phyloP scores from a whole-genome alignment of 2,888 invertebrate genomes.

The Mesoligia furuncula region DNA sequence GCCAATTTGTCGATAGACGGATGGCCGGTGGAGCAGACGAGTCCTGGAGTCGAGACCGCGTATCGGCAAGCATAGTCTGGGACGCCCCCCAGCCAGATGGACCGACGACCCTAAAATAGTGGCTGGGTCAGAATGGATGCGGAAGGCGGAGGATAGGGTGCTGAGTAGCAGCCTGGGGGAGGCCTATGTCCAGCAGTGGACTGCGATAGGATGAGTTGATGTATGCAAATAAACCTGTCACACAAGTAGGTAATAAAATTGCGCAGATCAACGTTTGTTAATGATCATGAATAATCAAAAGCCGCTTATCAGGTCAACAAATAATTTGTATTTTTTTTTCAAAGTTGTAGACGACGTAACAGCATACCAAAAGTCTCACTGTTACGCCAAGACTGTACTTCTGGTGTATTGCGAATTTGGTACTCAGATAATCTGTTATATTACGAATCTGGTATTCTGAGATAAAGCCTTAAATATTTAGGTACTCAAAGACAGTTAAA shows the following conservation, averaged over 20 bases:
- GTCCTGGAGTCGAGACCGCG: no score
- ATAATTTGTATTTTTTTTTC: background rate
- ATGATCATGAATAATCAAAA: background rate
- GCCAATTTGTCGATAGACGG: no score
- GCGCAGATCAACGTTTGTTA: background rate
- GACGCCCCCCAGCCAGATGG: no score
- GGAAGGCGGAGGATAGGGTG: no score
- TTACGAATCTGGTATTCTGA: no score
- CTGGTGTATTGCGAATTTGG: no score
- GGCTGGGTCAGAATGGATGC: no score
- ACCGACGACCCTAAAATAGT: no score
- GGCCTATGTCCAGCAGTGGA: background rate
- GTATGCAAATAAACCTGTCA: background rate
- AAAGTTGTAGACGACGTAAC: background rate
- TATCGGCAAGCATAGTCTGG: no score
- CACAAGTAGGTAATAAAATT: background rate
- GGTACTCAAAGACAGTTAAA: background rate
- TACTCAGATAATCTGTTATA: no score
- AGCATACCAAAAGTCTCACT: background rate
- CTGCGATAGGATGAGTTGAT: background rate
- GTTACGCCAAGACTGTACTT: background rate
- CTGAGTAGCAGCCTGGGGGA: background rate
- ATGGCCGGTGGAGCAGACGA: no score
- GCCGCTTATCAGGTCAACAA: background rate
- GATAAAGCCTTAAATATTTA: background rate